Percentiles rank a stretch among this genome's conserved stretches.
phyloP scores from a whole-genome alignment of 2,888 invertebrate genomes.

The Eurytoma californica region DNA sequence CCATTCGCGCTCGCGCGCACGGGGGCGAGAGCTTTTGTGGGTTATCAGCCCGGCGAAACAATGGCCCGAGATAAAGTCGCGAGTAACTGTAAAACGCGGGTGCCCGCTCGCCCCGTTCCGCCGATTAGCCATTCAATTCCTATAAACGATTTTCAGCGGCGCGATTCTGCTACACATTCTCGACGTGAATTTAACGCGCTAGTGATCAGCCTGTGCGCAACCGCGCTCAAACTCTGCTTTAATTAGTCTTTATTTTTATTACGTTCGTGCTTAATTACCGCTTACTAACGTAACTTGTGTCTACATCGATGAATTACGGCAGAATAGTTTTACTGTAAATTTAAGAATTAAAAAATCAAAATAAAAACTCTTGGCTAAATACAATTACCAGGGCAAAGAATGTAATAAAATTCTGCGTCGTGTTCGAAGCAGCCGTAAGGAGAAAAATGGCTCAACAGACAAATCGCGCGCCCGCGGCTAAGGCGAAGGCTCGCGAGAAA shows the following conservation, averaged over 20 bases:
- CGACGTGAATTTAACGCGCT: slow-evolving; percentile 33
- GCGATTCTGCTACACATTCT: not conserved
- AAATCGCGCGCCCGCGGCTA: too few relatives aligned
- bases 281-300: too few relatives aligned
- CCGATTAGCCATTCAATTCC: slow-evolving; percentile 50
- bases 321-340: too few relatives aligned
- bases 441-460: too few relatives aligned
- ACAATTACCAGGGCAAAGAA: too few relatives aligned
- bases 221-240: too few relatives aligned
- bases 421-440: too few relatives aligned
- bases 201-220: not conserved
- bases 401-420: not conserved
- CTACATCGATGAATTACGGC: too few relatives aligned
- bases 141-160: slow-evolving; percentile 23
- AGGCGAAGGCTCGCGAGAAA: not conserved
- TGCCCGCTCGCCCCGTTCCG: not conserved
- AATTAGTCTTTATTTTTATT: too few relatives aligned
- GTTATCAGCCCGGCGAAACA: slow-evolving; percentile 50
- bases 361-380: too few relatives aligned
- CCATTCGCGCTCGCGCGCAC: slow-evolving; percentile 25
- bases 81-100: slow-evolving; percentile 35
- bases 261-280: not conserved
- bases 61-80: slow-evolving; percentile 46
- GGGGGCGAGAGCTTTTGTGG: slow-evolving; percentile 38
- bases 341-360: too few relatives aligned